Conservation (phyloP, 2,797 vertebrate genomes). For the Huso huso region DNA sequence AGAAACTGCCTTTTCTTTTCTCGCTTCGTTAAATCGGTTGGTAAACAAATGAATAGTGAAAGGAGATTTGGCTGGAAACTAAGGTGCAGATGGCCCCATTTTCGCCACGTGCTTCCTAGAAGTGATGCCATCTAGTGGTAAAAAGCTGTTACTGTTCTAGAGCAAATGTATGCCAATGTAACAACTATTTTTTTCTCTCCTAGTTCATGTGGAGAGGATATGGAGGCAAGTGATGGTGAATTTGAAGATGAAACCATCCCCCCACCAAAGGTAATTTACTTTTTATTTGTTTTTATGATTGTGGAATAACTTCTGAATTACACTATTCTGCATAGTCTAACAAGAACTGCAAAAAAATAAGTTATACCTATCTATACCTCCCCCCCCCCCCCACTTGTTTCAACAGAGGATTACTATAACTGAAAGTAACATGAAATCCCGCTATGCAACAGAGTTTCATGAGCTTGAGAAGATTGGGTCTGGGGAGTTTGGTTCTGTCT, state of each 20-base stretch:
- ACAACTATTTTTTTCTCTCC: conserved; percentile 2
- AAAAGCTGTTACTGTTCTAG: not conserved
- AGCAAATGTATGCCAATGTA: no score
- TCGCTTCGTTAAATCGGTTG: conserved; percentile 41
- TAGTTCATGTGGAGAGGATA: conserved; percentile 88
- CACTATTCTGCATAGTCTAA: no score
- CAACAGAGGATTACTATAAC: conserved; percentile 83
- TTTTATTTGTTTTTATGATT: conserved; percentile 1
- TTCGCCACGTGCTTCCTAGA: conserved; percentile 44
- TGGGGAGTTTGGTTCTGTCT: conserved; percentile 91
- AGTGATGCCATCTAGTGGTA: conserved; percentile 43
- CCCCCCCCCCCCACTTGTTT: not conserved
- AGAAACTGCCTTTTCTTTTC: not conserved
- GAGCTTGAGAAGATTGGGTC: conserved; percentile 92
- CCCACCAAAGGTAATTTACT: conserved; percentile 77
- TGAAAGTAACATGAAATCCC: conserved; percentile 89
- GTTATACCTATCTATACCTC: no score
- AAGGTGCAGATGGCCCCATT: conserved; percentile 37
- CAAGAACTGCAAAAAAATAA: no score
- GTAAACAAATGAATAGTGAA: conserved; percentile 13
- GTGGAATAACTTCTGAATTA: no score
- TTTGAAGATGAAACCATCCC: conserved; percentile 77
- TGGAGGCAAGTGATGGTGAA: conserved; percentile 88
- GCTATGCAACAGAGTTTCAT: conserved; percentile 87
- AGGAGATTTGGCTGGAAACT: conserved; percentile 33